Evolutionary conservation across 2,888 invertebrate genomes (phyloP), one percentile per base, ranked within the genome.

Genomic region (Oscheius sp.): DNA sequence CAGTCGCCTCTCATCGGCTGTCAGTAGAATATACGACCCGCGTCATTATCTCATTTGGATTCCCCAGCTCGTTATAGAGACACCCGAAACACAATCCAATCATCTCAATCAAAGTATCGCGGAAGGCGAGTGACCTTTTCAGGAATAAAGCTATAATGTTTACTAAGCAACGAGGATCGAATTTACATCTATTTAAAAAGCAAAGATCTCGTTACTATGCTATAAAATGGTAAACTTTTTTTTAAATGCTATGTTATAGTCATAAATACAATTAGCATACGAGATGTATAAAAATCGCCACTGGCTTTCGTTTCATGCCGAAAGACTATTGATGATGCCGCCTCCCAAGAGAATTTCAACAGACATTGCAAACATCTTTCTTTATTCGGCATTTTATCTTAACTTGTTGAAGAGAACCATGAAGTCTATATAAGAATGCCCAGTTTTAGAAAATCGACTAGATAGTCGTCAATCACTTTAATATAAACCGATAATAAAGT

Each of bases 21-120:
- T 28, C 59, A 59, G 44, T 41, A 59, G 44, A n/a, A n/a, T n/a
- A n/a, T n/a, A n/a, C n/a, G n/a, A n/a, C 44, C 30, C 17, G 38
- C 57, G 41, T 57, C 59, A 59, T 59, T 59, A 59, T 59, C 59
- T 59, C 59, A 59, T 59, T 59, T 41, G 59, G 30, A 26, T 59
- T 41, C n/a, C n/a, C n/a, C n/a, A 28, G 59, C 24, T 38, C 44
- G 26, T 59, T 59, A 59, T 44, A 26, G 59, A 59, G 59, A 26
- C n/a, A n/a, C 44, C 44, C 26, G 28, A 28, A 26, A 30, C 44
- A 33, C 59, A 59, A 59, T 57, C 57, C 41, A 57, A 57, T 57
- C 28, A 41, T 41, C 28, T 38, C 41, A 38, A 57, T 57, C 41
- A 36, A 57, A 57, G n/a, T n/a, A n/a, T n/a, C n/a, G n/a, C n/a